These are phyloP conservation scores for Amblyraja radiata DNA, from an alignment of 2,797 vertebrate genomes.

Conservation along the genomic window DNA sequence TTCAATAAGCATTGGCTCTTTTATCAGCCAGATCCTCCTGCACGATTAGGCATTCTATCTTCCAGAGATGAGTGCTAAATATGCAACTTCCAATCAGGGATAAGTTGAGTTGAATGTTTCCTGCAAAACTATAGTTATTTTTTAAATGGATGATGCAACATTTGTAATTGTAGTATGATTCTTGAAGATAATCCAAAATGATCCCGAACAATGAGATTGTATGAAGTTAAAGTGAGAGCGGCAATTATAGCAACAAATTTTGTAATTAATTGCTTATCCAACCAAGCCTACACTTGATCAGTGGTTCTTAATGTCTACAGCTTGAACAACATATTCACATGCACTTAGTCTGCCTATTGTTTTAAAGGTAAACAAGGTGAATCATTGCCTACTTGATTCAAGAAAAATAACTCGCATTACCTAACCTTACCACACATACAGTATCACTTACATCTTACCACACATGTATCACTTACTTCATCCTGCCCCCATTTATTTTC, in stretches of 20 bases:
- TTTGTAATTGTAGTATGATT: neutral
- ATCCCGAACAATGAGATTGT: neutral
- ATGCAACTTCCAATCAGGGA: neutral
- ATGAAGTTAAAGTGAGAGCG: neutral
- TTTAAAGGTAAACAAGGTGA: neutral
- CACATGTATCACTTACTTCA: too few relatives aligned
- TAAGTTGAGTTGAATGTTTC: neutral
- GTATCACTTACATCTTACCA: too few relatives aligned
- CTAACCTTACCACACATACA: too few relatives aligned
- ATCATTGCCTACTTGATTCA: neutral
- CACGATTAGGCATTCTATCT: neutral
- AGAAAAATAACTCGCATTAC: too few relatives aligned
- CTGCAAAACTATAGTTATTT: neutral
- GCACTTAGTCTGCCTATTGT: neutral
- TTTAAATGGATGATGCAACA: neutral
- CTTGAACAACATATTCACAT: neutral
- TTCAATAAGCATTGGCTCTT: neutral
- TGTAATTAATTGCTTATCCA: neutral
- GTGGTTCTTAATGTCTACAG: neutral
- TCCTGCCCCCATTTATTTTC: too few relatives aligned
- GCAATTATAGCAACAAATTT: neutral
- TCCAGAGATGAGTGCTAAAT: neutral
- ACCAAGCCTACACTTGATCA: neutral
- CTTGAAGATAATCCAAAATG: neutral
- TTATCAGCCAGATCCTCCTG: neutral